Conservation (phyloP, 2,888 invertebrate genomes). For the Minunthozetes semirufus region DNA sequence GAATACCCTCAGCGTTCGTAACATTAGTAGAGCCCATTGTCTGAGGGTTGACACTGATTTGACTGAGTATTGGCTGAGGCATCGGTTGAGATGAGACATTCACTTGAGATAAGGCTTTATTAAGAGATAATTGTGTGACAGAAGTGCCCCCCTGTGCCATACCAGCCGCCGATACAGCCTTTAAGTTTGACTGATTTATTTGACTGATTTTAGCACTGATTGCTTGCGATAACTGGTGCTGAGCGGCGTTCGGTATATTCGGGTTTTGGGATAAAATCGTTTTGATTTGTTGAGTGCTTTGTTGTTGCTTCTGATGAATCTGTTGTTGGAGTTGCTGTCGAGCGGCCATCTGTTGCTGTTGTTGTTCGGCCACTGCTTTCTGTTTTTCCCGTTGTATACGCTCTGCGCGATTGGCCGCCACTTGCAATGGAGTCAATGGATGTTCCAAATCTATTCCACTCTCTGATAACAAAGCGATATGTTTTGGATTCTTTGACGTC, state of each 20-base stretch:
- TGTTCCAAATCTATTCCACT: slow-evolving; percentile 75
- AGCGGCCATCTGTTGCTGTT: slow-evolving; percentile 39
- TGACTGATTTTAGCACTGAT: neutral
- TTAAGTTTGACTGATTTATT: neutral
- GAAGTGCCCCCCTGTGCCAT: neutral
- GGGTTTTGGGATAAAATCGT: slow-evolving; percentile 29
- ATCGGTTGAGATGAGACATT: neutral
- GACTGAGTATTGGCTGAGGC: slow-evolving; percentile 11
- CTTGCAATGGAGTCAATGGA: slow-evolving; percentile 59
- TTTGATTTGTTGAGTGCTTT: slow-evolving; percentile 31
- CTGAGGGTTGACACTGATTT: slow-evolving; percentile 5
- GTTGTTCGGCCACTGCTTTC: slow-evolving; percentile 48
- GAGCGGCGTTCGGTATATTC: slow-evolving; percentile 25
- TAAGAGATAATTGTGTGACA: neutral
- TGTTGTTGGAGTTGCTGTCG: slow-evolving; percentile 48
- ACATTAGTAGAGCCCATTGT: neutral
- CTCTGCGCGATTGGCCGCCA: slow-evolving; percentile 59
- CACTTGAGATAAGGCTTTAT: slow-evolving; percentile 4
- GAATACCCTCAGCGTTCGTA: neutral
- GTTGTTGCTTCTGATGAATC: slow-evolving; percentile 49
- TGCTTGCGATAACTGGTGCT: neutral
- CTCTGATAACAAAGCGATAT: slow-evolving; percentile 72
- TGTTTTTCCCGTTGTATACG: slow-evolving; percentile 76
- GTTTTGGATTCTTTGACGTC: slow-evolving; percentile 68
- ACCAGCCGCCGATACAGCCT: neutral